phyloP scores from a whole-genome alignment of 92 coral and sea anemone genomes.

The Galaxea fascicularis region DNA sequence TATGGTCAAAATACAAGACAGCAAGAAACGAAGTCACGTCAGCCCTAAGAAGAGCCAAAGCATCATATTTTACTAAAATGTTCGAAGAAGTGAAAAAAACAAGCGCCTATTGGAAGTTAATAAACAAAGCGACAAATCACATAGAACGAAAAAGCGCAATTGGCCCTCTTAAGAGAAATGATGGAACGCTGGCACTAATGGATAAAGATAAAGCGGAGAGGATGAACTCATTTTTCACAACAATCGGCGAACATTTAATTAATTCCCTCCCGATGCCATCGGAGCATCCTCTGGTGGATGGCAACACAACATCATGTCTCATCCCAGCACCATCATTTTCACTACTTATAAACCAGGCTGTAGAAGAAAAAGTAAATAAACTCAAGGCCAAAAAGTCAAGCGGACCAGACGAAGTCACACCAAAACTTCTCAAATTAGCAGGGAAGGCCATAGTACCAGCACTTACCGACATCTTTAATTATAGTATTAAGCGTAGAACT shows the following conservation, averaged over 20 bases:
- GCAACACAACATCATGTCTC: no score
- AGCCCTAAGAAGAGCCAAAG: slow-evolving; percentile 29
- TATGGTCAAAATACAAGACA: slow-evolving; percentile 28
- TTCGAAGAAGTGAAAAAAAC: slow-evolving; percentile 33
- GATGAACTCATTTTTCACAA: slow-evolving; percentile 55
- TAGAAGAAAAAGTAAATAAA: no score
- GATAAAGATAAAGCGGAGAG: slow-evolving; percentile 3
- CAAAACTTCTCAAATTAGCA: no score
- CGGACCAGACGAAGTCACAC: no score
- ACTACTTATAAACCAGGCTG: no score
- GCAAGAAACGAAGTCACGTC: slow-evolving; percentile 31
- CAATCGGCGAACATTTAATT: slow-evolving; percentile 47
- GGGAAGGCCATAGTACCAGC: no score
- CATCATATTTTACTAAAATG: slow-evolving; percentile 28
- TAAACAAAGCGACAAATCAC: slow-evolving; percentile 40
- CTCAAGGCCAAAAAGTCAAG: no score
- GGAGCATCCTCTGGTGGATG: no score
- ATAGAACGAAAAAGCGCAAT: background rate
- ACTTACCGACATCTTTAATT: no score
- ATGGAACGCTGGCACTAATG: background rate
- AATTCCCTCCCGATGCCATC: no score
- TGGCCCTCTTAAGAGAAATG: slow-evolving; percentile 44
- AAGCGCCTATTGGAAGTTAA: slow-evolving; percentile 38
- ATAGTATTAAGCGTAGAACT: no score
- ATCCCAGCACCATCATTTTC: no score